Evolutionary conservation across 2,888 invertebrate genomes (phyloP).

Genomic region (Liposcelis brunnea): DNA sequence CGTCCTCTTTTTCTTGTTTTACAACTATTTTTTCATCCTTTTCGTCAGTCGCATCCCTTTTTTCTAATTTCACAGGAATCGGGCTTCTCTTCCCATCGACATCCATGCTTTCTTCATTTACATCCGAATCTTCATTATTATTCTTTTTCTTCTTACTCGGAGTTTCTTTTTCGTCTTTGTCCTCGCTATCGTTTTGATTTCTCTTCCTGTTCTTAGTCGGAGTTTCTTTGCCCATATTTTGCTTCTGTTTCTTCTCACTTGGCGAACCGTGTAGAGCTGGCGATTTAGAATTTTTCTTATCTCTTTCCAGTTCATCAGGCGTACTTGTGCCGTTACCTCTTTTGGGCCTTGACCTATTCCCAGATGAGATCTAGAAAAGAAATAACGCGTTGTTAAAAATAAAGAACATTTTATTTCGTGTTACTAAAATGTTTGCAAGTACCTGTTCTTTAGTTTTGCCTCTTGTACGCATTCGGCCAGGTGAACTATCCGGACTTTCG

Average conservation of each 20-base stretch:
- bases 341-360: conserved; percentile 18
- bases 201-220: conserved; percentile 37
- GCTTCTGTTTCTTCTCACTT: conserved; percentile 29
- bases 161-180: conserved; percentile 16
- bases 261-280: conserved; percentile 20
- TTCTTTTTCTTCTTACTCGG: conserved; percentile 2
- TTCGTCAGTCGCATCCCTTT: conserved; percentile 31
- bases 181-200: conserved; percentile 28
- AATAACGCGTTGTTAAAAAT: background rate
- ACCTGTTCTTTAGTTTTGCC: conserved; percentile 48
- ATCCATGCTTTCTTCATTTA: conserved; percentile 4
- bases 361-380: conserved; percentile 19
- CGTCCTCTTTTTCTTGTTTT: conserved; percentile 11
- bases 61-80: conserved; percentile 14
- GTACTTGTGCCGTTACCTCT: conserved; percentile 25
- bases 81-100: background rate
- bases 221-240: conserved; percentile 33
- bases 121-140: background rate
- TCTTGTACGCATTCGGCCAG: conserved; percentile 76
- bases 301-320: conserved; percentile 24
- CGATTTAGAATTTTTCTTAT: conserved; percentile 24
- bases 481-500: conserved; percentile 54
- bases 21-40: conserved; percentile 29
- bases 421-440: conserved; percentile 14
- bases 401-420: background rate